Conservation (phyloP, 2,888 invertebrate genomes). For the Ichneumoninae sp. region DNA sequence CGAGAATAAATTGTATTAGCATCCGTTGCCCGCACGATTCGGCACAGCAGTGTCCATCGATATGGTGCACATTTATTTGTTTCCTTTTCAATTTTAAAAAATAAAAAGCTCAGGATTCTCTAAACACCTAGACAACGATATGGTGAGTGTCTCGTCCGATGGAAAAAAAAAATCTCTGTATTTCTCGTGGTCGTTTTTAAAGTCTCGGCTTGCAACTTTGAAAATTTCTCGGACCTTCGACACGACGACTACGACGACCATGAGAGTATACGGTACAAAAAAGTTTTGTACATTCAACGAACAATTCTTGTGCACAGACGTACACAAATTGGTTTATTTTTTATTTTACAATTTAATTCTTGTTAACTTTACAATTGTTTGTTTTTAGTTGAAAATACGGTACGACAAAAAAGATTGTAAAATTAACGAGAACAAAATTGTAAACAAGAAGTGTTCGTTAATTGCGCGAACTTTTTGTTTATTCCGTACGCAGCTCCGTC, state of each 20-base stretch:
- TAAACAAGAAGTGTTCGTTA: too few relatives aligned
- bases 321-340: too few relatives aligned
- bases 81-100: constrained; percentile 1
- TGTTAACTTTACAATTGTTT: too few relatives aligned
- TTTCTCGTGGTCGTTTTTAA: neutral
- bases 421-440: too few relatives aligned
- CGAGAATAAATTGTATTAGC: neutral
- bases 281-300: too few relatives aligned
- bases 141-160: constrained; percentile 52
- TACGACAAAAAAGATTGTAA: too few relatives aligned
- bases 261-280: neutral
- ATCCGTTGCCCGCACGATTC: constrained; percentile 29
- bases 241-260: neutral
- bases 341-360: neutral
- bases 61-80: constrained; percentile 8
- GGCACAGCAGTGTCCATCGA: constrained; percentile 7
- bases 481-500: neutral
- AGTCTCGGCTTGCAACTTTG: neutral
- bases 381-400: too few relatives aligned
- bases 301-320: too few relatives aligned
- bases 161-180: constrained; percentile 3
- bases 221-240: constrained; percentile 2
- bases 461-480: too few relatives aligned
- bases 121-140: constrained; percentile 67
- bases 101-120: constrained; percentile 49